phyloP scores from a whole-genome alignment of 1,140 invertebrate species.

The Chionoecetes opilio region DNA sequence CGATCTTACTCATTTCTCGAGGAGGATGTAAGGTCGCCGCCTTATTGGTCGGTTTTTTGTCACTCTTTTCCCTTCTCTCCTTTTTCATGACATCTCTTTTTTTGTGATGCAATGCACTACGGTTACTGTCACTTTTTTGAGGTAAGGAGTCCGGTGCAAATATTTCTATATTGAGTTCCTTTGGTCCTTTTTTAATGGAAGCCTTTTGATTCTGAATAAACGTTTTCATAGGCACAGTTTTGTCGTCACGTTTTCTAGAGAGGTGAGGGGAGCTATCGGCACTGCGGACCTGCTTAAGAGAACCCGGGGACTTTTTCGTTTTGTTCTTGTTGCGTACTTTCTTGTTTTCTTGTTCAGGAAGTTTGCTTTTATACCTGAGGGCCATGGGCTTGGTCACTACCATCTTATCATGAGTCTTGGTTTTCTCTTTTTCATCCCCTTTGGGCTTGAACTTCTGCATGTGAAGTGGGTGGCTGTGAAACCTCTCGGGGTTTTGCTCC shows the following conservation, averaged over 20 bases:
- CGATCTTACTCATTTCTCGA: conserved; percentile 64
- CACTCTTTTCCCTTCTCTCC: background rate
- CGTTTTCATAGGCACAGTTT: conserved; percentile 77
- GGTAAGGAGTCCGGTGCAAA: conserved; percentile 66
- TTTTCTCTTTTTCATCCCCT: conserved; percentile 62
- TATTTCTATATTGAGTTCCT: conserved; percentile 74
- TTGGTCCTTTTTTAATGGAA: conserved; percentile 73
- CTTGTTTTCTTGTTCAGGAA: conserved; percentile 78
- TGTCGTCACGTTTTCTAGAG: conserved; percentile 83
- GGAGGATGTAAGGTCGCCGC: conserved; percentile 45
- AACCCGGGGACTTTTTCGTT: conserved; percentile 82
- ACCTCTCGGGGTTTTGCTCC: conserved; percentile 86
- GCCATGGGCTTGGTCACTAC: conserved; percentile 86
- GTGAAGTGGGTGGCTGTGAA: conserved; percentile 86
- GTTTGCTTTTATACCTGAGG: conserved; percentile 85
- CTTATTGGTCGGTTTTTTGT: conserved; percentile 34
- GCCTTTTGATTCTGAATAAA: conserved; percentile 74
- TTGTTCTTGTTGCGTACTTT: conserved; percentile 83
- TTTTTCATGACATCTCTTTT: conserved; percentile 2
- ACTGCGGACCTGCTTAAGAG: conserved; percentile 14
- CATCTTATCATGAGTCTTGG: conserved; percentile 81
- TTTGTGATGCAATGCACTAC: conserved; percentile 22
- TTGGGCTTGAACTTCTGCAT: conserved; percentile 69
- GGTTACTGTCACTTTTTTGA: conserved; percentile 20
- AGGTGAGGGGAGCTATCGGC: conserved; percentile 46